Conservation (phyloP, 1,140 invertebrate species). For the Conopomorpha cramerella region DNA sequence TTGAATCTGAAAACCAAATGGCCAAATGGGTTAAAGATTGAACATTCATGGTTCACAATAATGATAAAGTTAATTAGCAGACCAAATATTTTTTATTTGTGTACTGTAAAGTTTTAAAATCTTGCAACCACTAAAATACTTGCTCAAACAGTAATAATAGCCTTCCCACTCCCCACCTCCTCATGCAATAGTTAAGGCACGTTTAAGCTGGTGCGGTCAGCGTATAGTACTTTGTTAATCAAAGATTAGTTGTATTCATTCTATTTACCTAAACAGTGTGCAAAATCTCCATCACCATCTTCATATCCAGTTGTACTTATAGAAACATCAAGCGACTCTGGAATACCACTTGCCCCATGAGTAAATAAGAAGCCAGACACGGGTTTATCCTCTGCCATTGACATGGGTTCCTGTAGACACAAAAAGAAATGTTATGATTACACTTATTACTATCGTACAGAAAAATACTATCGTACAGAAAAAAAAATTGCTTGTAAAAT, state of each 20-base stretch:
- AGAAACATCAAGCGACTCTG: conserved; percentile 32
- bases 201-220: neutral
- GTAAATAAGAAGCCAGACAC: conserved; percentile 23
- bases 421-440: neutral
- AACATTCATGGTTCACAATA: too few species aligned
- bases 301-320: conserved; percentile 32
- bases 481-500: too few species aligned
- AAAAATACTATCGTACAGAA: neutral
- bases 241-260: neutral
- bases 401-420: conserved; percentile 5
- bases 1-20: conserved; percentile 21
- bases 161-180: too few species aligned
- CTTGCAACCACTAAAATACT: too few species aligned
- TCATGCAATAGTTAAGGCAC: neutral
- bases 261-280: conserved; percentile 26
- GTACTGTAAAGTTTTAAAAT: too few species aligned
- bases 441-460: too few species aligned
- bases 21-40: neutral
- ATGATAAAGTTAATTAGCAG: too few species aligned
- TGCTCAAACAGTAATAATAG: too few species aligned
- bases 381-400: conserved; percentile 8
- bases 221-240: neutral
- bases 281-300: conserved; percentile 24
- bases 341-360: conserved; percentile 21
- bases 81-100: too few species aligned